Conservation (phyloP, 2,797 vertebrate genomes). For the Oophaga sylvatica region DNA sequence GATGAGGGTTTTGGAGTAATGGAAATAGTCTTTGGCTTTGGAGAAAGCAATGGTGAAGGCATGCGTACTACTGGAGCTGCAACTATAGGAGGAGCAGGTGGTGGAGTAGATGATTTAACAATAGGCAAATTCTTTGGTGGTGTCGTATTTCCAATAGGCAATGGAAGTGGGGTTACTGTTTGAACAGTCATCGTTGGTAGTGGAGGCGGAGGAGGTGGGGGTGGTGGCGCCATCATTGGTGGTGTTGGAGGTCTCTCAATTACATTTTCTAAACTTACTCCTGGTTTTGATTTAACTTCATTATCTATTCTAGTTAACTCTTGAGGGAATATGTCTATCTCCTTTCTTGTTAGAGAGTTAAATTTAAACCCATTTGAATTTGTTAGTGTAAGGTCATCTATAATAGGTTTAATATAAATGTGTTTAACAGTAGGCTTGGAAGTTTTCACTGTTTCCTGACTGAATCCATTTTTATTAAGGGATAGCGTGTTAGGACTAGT, state of each 20-base stretch:
- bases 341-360: constrained; percentile 11
- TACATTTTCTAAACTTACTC: not conserved
- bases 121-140: not conserved
- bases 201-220: constrained; percentile 50
- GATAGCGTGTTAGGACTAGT: constrained; percentile 12
- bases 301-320: not conserved
- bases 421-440: constrained; percentile 23
- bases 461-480: not conserved
- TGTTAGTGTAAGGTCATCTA: not conserved
- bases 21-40: constrained; percentile 16
- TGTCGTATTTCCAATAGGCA: not conserved
- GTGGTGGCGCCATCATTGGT: constrained; percentile 44
- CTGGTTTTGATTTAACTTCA: not conserved
- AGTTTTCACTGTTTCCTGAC: not conserved
- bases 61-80: not conserved
- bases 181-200: not conserved
- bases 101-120: not conserved
- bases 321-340: not conserved
- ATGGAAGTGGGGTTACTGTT: constrained; percentile 18
- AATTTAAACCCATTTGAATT: constrained; percentile 1
- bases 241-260: constrained; percentile 26
- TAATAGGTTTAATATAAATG: accelerated
- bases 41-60: constrained; percentile 21
- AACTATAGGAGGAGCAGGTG: constrained; percentile 17
- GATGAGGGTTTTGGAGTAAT: constrained; percentile 6